phyloP scores from a whole-genome alignment of 2,113 vertebrate genomes.

The Toxostoma redivivum region DNA sequence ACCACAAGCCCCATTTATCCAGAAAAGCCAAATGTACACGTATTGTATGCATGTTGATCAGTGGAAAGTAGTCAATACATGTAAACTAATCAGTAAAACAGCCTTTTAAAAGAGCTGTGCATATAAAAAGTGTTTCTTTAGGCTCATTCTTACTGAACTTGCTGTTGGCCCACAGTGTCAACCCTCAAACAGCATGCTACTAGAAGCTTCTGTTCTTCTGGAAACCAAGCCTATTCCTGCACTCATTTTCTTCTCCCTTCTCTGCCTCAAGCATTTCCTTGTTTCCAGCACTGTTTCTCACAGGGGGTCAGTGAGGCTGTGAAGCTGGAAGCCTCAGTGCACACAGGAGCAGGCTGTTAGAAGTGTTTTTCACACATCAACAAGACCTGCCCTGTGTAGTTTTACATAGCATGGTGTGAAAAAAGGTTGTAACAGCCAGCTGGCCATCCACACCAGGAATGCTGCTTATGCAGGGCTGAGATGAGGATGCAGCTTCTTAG shows the following conservation, averaged over 20 bases:
- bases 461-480: not conserved
- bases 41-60: not conserved
- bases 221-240: not conserved
- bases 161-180: not conserved
- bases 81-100: not conserved
- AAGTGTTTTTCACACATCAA: conserved; percentile 44
- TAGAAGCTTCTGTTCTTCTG: not conserved
- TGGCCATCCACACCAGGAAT: not conserved
- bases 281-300: not conserved
- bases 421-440: conserved; percentile 10
- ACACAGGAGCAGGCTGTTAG: conserved; percentile 3
- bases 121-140: not conserved
- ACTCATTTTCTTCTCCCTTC: not conserved
- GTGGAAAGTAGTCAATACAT: not conserved
- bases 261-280: not conserved
- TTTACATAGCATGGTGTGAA: conserved; percentile 21
- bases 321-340: not conserved
- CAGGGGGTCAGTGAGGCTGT: not conserved
- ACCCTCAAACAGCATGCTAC: not conserved
- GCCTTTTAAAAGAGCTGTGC: not conserved
- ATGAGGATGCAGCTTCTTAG: not conserved
- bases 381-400: conserved; percentile 34
- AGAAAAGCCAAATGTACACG: not conserved
- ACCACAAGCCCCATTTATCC: not conserved
- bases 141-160: not conserved